Percentiles rank a stretch among this genome's conserved stretches.
phyloP scores from a whole-genome alignment of 2,113 vertebrate species.

The Gymnobelideus leadbeateri region DNA sequence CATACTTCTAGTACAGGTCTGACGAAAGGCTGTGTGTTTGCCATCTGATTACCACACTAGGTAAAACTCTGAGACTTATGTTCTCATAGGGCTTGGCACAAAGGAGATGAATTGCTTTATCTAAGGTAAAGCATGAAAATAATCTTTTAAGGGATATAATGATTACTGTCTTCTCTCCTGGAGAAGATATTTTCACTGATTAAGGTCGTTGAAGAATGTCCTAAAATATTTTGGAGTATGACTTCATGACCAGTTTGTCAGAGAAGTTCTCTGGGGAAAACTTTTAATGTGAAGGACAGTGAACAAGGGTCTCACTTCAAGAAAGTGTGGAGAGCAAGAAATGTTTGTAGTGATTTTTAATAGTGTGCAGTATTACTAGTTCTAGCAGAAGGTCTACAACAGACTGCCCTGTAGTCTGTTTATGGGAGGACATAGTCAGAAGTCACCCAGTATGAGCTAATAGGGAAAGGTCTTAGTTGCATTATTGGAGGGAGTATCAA shows the following conservation, averaged over 20 bases:
- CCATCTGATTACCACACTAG: neutral
- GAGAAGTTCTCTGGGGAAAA: neutral
- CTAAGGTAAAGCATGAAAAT: neutral
- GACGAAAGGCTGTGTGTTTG: neutral
- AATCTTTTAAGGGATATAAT: neutral
- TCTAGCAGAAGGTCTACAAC: too few relatives aligned
- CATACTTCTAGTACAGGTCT: neutral
- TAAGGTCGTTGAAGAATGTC: neutral
- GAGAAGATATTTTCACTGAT: neutral
- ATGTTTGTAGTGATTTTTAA: too few relatives aligned
- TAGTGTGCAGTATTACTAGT: too few relatives aligned
- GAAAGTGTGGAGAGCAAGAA: neutral
- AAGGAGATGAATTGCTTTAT: neutral
- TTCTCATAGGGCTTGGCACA: neutral
- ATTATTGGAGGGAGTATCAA: neutral
- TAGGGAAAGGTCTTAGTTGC: neutral
- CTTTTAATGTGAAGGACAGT: neutral
- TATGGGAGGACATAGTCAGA: neutral
- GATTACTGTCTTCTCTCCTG: neutral
- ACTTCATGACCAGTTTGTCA: neutral
- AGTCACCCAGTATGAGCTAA: neutral
- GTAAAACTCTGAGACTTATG: neutral
- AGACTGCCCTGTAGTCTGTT: neutral
- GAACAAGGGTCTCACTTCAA: neutral
- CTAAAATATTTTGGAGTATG: neutral